A percentile compares a stretch with the other conserved stretches of the same genome.
These are phyloP conservation scores for Orchestes rusci DNA, from an alignment of 2,888 invertebrate species.

Conservation along the genomic window DNA sequence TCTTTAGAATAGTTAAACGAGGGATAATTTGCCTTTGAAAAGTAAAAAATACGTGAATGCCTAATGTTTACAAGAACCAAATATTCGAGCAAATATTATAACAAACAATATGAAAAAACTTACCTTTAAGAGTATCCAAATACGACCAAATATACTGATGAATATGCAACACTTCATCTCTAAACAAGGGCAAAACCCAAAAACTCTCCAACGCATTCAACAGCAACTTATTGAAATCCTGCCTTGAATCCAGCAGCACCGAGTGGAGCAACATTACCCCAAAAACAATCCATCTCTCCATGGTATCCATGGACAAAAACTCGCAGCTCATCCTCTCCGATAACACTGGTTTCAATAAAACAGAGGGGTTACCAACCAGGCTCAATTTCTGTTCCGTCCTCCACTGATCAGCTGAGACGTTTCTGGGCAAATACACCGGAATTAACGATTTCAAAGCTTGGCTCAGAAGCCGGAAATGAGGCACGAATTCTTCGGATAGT, in stretches of 20 bases:
- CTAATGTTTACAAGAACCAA: too few relatives aligned
- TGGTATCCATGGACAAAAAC: conserved; percentile 86
- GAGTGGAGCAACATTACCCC: conserved; percentile 89
- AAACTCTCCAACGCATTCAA: conserved; percentile 84
- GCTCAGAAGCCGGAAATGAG: conserved; percentile 80
- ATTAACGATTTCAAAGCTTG: conserved; percentile 84
- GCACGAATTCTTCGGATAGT: conserved; percentile 92
- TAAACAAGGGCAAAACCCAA: conserved; percentile 89
- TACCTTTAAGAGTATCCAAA: conserved; percentile 87
- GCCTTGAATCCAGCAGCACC: conserved; percentile 55
- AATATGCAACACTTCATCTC: conserved; percentile 95
- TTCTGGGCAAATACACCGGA: conserved; percentile 81
- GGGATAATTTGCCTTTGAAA: too few relatives aligned
- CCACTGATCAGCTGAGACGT: conserved; percentile 91
- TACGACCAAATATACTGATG: conserved; percentile 89
- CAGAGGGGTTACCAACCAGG: conserved; percentile 89
- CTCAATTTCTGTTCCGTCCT: conserved; percentile 87
- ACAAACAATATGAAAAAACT: conserved; percentile 6
- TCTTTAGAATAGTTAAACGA: too few relatives aligned
- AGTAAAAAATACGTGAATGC: too few relatives aligned
- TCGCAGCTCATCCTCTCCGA: conserved; percentile 98
- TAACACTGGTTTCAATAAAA: conserved; percentile 87
- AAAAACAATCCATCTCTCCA: conserved; percentile 97
- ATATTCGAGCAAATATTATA: too few relatives aligned
- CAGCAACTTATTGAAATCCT: conserved; percentile 83